A percentile compares a stretch with the other conserved stretches of the same genome.
Evolutionary conservation across 2,113 vertebrate species (phyloP).

Genomic region (Actenoides lindsayi): DNA sequence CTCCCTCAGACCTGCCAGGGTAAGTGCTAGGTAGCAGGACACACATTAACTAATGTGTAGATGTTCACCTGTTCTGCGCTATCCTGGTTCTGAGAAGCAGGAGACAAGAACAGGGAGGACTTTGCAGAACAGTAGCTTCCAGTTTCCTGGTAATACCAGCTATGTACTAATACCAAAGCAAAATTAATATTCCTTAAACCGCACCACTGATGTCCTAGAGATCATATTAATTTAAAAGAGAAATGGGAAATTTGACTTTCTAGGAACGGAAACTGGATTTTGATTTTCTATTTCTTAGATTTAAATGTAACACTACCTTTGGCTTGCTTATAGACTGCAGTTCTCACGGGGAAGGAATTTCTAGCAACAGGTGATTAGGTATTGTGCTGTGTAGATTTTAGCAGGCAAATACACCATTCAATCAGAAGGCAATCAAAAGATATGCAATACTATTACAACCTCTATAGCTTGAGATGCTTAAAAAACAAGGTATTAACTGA

Average conservation of each 20-base stretch:
- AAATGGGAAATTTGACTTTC: neutral
- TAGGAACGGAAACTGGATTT: neutral
- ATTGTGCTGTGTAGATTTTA: neutral
- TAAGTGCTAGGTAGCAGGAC: too few species aligned
- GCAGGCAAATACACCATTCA: neutral
- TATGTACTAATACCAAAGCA: neutral
- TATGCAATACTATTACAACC: neutral
- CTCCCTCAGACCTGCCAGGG: too few species aligned
- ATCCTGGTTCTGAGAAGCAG: neutral
- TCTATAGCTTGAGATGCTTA: neutral
- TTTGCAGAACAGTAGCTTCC: neutral
- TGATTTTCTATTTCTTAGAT: neutral
- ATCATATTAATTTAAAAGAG: neutral
- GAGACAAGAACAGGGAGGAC: neutral
- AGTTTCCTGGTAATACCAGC: neutral
- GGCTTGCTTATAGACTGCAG: neutral
- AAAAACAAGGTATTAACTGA: neutral
- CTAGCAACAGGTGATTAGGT: neutral
- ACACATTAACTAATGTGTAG: neutral
- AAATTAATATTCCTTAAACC: neutral
- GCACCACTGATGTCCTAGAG: neutral
- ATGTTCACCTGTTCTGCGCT: neutral
- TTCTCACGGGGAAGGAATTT: neutral
- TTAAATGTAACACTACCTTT: neutral
- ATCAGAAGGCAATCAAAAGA: neutral